A percentile compares a stretch with the other conserved stretches of the same genome.
These are phyloP conservation scores for Acrocephalus scirpaceus DNA, from an alignment of 2,797 vertebrate species.

Conservation along the genomic window DNA sequence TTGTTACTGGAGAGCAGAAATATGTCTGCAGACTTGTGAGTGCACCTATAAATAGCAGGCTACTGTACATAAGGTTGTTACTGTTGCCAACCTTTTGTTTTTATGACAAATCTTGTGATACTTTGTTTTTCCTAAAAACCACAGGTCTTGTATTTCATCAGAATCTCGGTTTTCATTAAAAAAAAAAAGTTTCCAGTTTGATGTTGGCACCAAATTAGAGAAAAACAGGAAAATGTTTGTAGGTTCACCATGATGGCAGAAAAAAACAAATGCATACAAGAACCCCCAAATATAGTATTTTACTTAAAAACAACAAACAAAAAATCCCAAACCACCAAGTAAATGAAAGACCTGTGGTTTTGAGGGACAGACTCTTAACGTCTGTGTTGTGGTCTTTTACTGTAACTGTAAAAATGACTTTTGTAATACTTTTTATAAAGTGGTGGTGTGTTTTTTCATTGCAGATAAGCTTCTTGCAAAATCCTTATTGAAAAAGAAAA, in stretches of 20 bases:
- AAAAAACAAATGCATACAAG: conserved; percentile 29
- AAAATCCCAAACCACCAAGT: conserved; percentile 31
- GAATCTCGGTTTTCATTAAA: conserved; percentile 4
- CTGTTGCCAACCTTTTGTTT: conserved; percentile 33
- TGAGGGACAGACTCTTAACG: conserved; percentile 47
- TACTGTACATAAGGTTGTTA: neutral
- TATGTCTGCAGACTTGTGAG: conserved; percentile 5
- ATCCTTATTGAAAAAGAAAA: conserved; percentile 39
- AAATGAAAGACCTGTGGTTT: conserved; percentile 63
- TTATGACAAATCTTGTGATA: conserved; percentile 56
- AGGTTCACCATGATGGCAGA: conserved; percentile 26
- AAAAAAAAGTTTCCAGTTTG: conserved; percentile 14
- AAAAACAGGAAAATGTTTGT: conserved; percentile 38
- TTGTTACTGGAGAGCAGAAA: conserved; percentile 51
- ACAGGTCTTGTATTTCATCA: conserved; percentile 60
- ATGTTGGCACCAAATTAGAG: conserved; percentile 56
- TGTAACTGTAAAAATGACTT: conserved; percentile 63
- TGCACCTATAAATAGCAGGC: conserved; percentile 39
- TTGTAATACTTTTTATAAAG: conserved; percentile 53
- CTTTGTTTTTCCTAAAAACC: conserved; percentile 56
- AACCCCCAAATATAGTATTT: conserved; percentile 43
- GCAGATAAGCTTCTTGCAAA: conserved; percentile 61
- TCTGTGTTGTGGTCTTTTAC: conserved; percentile 63
- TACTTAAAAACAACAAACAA: conserved; percentile 57
- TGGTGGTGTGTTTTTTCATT: neutral